Conservation (phyloP, 2,113 vertebrate genomes). For the Gobiocypris rarus region DNA sequence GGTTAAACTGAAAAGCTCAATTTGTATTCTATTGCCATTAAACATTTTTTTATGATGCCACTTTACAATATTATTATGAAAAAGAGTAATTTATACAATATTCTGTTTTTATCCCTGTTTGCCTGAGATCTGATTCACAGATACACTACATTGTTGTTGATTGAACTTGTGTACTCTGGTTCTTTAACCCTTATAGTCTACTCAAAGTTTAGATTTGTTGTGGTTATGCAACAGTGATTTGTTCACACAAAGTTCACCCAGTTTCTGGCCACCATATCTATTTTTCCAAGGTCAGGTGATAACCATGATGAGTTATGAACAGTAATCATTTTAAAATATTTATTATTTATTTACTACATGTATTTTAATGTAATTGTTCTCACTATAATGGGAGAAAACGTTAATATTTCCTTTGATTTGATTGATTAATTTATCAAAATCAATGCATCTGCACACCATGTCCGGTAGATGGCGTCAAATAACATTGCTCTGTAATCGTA, state of each 20-base stretch:
- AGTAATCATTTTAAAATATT: not conserved
- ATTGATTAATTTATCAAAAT: not conserved
- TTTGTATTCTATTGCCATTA: slow-evolving; percentile 22
- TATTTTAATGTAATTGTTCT: not conserved
- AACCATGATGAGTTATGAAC: not conserved
- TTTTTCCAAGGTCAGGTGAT: not conserved
- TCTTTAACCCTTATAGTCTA: not conserved
- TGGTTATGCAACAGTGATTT: slow-evolving; percentile 10
- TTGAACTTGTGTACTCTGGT: not conserved
- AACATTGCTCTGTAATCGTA: not conserved
- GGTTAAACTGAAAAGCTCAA: not conserved
- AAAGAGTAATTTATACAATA: not conserved
- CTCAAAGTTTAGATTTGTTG: not conserved
- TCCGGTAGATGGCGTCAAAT: slow-evolving; percentile 39
- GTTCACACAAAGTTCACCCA: not conserved
- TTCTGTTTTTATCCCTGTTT: not conserved
- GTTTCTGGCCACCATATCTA: not conserved
- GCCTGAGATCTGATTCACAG: not conserved
- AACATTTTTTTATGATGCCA: slow-evolving; percentile 2
- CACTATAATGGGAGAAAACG: not conserved
- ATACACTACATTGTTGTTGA: not conserved
- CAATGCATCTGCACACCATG: not conserved
- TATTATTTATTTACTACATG: no score
- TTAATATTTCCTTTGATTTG: not conserved
- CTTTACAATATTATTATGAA: not conserved